Evolutionary conservation across 2,113 vertebrate genomes (phyloP).

Genomic region (Cinclus cinclus): DNA sequence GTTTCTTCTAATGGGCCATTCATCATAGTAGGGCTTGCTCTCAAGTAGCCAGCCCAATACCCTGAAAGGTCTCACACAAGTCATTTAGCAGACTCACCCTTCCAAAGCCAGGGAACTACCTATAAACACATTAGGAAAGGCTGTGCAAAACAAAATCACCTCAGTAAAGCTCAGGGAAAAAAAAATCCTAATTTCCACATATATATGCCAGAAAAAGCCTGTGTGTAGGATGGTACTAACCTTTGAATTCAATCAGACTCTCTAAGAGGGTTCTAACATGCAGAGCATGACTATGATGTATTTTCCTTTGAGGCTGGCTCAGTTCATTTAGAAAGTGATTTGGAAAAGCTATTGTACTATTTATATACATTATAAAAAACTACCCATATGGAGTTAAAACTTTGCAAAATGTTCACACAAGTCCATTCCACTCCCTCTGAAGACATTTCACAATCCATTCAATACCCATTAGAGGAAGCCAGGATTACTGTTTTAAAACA

Average conservation of each 20-base stretch:
- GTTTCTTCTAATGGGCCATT: constrained; percentile 52
- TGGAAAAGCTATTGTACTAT: constrained; percentile 54
- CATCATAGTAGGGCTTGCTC: constrained; percentile 21
- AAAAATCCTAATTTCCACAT: constrained; percentile 21
- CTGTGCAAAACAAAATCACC: constrained; percentile 10
- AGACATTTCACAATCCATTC: constrained; percentile 59
- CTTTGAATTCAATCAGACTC: constrained; percentile 42
- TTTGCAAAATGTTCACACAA: constrained; percentile 29
- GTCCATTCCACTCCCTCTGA: not conserved
- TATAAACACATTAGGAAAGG: not conserved
- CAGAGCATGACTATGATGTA: constrained; percentile 36
- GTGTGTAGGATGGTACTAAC: constrained; percentile 39
- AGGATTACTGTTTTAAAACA: constrained; percentile 40
- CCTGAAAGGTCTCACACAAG: not conserved
- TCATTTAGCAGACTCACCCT: not conserved
- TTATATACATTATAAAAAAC: constrained; percentile 52
- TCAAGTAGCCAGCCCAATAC: constrained; percentile 22
- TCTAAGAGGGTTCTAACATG: not conserved
- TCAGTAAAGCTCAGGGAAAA: not conserved
- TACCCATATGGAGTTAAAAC: constrained; percentile 57
- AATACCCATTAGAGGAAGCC: constrained; percentile 25
- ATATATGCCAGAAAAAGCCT: constrained; percentile 1
- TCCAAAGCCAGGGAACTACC: not conserved
- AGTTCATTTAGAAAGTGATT: constrained; percentile 58
- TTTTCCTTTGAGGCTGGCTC: constrained; percentile 57